Base-by-base conservation (phyloP, 2,888 invertebrate genomes). In the Troides oblongomaculatus region DNA sequence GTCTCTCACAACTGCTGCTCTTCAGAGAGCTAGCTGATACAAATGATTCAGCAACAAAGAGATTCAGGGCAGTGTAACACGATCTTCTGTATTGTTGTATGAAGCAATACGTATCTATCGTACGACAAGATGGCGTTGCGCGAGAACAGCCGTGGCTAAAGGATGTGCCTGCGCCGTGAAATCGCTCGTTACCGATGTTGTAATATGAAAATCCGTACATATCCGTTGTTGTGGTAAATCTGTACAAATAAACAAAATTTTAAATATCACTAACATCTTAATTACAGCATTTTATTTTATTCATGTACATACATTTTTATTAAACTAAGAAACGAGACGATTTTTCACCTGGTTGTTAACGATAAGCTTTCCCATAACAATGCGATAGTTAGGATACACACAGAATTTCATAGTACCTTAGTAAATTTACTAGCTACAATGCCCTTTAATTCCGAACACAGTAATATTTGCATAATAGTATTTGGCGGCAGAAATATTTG, bases 41-140 rank as follows among this genome's bases (percentile, higher is more conserved):
- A 80, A 79, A 82, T 84, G 83, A 88, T 84, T 85, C 81, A 81
- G 81, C 84, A 83, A 88, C 86, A 87, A 88, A 84, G 84, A 81
- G 84, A 91, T 88, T 84, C 83, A 85, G 90, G 86, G 84, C 90
- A 90, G 85, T 88, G 91, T 91, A 90, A 91, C 90, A 87, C 88
- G 85, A 90, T 88, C 86, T 84, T 76, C 81, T 79, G 83, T 85
- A 85, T 84, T 87, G 85, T 85, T 84, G 81, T 80, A 82, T 89
- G 87, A 88, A 82, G 90, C 86, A 90, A 90, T 82, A 79, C 80
- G 85, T 87, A 83, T 88, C 88, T 89, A 12, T 46, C 88, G 85
- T 81, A 79, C 81, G 78, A 73, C 81, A 85, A 85, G 78, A 86
- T 84, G 86, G 84, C 83, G 78, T 75, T 77, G 81, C 86, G 84